Percentiles rank a stretch among this genome's conserved stretches.
Evolutionary conservation across 2,113 vertebrate species (phyloP).

Genomic region (Mormyrus iriodes): DNA sequence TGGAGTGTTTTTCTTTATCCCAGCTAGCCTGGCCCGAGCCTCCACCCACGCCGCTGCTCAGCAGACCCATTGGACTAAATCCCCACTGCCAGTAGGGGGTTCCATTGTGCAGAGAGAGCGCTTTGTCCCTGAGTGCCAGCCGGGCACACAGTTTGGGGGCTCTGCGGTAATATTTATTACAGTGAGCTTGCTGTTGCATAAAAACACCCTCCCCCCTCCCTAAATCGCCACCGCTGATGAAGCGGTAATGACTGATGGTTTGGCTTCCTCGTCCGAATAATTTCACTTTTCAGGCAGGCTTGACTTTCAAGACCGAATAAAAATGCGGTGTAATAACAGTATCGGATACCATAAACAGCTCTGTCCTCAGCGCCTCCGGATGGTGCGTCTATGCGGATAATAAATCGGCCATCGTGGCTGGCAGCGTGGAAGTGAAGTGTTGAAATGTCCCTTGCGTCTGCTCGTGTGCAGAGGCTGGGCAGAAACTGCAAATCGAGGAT

Average conservation of each 20-base stretch:
- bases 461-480: neutral
- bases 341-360: conserved; percentile 7
- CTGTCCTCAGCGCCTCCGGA: conserved; percentile 26
- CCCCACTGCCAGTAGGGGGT: conserved; percentile 33
- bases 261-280: conserved; percentile 21
- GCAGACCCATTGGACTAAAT: conserved; percentile 44
- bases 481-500: neutral
- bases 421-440: neutral
- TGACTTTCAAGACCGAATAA: conserved; percentile 4
- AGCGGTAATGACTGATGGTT: conserved; percentile 35
- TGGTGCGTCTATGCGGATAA: conserved; percentile 22
- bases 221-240: conserved; percentile 46
- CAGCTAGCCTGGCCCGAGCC: neutral
- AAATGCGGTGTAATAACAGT: conserved; percentile 5
- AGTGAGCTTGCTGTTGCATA: conserved; percentile 39
- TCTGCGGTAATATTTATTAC: conserved; percentile 47
- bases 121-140: conserved; percentile 46
- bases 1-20: neutral
- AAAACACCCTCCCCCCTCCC: conserved; percentile 24
- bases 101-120: conserved; percentile 44
- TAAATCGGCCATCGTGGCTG: conserved; percentile 22
- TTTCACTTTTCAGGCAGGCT: conserved; percentile 9
- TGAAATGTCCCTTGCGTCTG: neutral
- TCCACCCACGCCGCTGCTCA: neutral
- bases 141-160: conserved; percentile 44